These are phyloP conservation scores for Rhadina sibilatrix DNA, from an alignment of 2,113 vertebrate species.

Conservation along the genomic window DNA sequence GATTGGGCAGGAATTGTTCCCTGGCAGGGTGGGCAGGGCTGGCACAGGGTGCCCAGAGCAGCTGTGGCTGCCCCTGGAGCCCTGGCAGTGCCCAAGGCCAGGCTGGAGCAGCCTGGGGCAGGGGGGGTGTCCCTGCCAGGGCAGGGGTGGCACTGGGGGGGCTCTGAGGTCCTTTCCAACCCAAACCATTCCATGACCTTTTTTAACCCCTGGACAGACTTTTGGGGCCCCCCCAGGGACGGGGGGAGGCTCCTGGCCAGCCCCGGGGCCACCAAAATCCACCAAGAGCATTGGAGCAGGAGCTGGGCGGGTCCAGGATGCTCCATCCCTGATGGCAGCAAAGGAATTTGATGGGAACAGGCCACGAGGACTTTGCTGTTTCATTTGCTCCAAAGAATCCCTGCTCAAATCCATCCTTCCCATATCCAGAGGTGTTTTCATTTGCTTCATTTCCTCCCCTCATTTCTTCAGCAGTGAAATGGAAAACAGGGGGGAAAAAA, in stretches of 20 bases:
- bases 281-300: not conserved
- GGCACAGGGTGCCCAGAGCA: not conserved
- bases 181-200: not conserved
- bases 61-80: not conserved
- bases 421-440: not conserved
- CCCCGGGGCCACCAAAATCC: not conserved
- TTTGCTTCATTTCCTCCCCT: not conserved
- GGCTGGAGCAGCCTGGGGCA: not conserved
- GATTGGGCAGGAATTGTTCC: rapidly evolving
- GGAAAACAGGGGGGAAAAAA: not conserved
- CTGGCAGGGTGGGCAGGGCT: rapidly evolving
- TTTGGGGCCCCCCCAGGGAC: not conserved
- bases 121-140: not conserved
- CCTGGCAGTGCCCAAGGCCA: not conserved
- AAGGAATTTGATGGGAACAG: not conserved
- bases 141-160: not conserved
- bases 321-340: rapidly evolving
- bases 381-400: not conserved
- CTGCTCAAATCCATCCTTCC: not conserved
- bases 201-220: not conserved
- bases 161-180: not conserved
- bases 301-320: not conserved
- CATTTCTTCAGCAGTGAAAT: not conserved
- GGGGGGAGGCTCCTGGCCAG: not conserved
- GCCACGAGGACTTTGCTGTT: not conserved